Evolutionary conservation across 2,888 invertebrate genomes (phyloP), one percentile per base, ranked within the genome.

Genomic region (Digitonthophagus gazella): DNA sequence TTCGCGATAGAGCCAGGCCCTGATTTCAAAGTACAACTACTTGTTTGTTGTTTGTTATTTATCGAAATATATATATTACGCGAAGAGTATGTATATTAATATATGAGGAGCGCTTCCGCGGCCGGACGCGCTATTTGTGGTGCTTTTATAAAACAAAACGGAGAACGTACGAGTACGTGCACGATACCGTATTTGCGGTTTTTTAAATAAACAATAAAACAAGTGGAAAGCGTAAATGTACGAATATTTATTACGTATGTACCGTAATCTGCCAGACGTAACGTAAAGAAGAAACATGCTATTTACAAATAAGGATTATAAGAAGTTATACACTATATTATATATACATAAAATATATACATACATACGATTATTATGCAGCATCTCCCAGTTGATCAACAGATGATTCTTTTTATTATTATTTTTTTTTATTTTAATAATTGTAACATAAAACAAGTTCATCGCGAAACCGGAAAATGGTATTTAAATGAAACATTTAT

Each of bases 21-120:
- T 83, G 83, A 82, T 82, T 82, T 82, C 77, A 82, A 80, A 83
- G 83, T 83, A 83, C 83, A 83, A 83, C 82, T 80, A 77, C 76
- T 80, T 78, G 78, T 80, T 81, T 81, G 80, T 81, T 82, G 80
- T 80, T 81, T 78, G 77, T 80, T 79, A 77, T 76, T 61, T 19
- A 75, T 69, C 71, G 69, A 71, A 68, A 73, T 72, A 72, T 64
- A 71, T 68, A 65, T 66, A 64, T 61, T 15, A 16, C 14, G 28
- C 57, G 57, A 16, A 57, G 15, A 61, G 18, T 69, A 65, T 67
- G 61, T 71, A 67, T 71, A 71, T 71, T 64, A 67, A 69, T 69
- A 67, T 55, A 68, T 58, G 70, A 72, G 78, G 78, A 78, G 77
- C 69, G 71, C 70, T 67, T 54, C 67, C 68, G 71, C 73, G 66